A percentile compares a stretch with the other conserved stretches of the same genome.
These are phyloP conservation scores for Apodemus sylvaticus DNA, from an alignment of 2,113 vertebrate species.

Conservation along the genomic window DNA sequence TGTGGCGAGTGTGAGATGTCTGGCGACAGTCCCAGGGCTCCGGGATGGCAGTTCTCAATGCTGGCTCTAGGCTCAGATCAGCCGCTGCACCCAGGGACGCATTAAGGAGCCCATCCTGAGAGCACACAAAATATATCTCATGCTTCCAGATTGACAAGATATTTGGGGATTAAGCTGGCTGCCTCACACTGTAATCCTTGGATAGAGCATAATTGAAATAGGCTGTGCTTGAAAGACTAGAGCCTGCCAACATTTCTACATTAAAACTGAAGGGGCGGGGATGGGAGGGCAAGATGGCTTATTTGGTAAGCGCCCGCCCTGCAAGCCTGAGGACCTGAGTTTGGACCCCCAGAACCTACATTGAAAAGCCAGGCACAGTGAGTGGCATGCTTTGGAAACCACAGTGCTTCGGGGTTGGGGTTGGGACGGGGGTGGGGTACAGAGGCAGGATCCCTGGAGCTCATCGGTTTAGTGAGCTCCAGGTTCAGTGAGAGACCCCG, in stretches of 20 bases:
- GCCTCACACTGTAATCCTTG: constrained; percentile 23
- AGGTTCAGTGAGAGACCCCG: not conserved
- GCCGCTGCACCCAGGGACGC: not conserved
- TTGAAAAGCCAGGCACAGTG: not conserved
- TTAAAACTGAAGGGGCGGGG: not conserved
- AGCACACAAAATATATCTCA: not conserved
- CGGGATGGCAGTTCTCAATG: fast-evolving
- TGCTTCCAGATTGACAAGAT: not conserved
- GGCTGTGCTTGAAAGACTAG: not conserved
- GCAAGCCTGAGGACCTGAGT: not conserved
- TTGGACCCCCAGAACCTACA: not conserved
- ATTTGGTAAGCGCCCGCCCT: not conserved
- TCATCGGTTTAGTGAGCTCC: not conserved
- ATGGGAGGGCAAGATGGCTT: not conserved
- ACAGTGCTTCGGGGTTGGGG: not conserved
- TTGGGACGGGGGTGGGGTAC: too few species aligned
- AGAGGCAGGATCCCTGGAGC: not conserved
- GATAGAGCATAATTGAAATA: not conserved
- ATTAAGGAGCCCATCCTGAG: not conserved
- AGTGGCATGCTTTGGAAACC: not conserved
- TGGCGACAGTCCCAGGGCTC: not conserved
- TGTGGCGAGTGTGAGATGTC: fast-evolving
- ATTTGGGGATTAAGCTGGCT: constrained; percentile 22
- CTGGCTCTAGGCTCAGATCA: not conserved
- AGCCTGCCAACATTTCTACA: not conserved